Evolutionary conservation across 1,140 invertebrate genomes (phyloP).

Genomic region (Drosophila tropicalis): DNA sequence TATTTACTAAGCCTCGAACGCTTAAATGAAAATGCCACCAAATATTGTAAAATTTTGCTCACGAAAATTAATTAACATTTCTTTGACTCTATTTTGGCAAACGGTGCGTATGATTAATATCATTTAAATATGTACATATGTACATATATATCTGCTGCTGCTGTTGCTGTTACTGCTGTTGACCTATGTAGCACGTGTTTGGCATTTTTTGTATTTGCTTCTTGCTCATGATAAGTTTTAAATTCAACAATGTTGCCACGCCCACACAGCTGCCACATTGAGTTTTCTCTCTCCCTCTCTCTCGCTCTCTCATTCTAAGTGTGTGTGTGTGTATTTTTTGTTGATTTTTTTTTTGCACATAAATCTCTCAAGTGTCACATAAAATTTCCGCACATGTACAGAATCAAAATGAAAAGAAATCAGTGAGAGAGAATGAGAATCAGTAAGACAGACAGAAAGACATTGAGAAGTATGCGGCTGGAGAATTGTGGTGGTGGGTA

Average conservation of each 20-base stretch:
- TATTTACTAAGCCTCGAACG: conserved; percentile 29
- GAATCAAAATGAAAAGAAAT: conserved; percentile 76
- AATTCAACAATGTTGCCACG: conserved; percentile 65
- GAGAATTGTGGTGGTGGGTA: no score
- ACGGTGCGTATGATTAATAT: conserved; percentile 76
- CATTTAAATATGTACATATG: neutral
- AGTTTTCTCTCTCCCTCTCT: conserved; percentile 13
- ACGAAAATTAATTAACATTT: conserved; percentile 68
- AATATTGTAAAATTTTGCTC: conserved; percentile 50
- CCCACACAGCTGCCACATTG: conserved; percentile 41
- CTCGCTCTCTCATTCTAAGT: neutral
- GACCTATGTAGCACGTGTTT: conserved; percentile 48
- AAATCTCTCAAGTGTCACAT: conserved; percentile 81
- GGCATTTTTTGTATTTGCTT: conserved; percentile 29
- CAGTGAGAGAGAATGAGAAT: conserved; percentile 6
- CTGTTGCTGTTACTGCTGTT: neutral
- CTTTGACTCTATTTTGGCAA: conserved; percentile 25
- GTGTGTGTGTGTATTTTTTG: neutral
- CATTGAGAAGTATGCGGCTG: conserved; percentile 1
- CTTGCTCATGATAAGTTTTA: conserved; percentile 46
- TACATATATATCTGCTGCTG: no score
- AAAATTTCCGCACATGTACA: conserved; percentile 80
- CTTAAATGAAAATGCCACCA: conserved; percentile 64
- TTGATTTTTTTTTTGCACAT: conserved; percentile 34
- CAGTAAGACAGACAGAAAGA: neutral